Evolutionary conservation across 2,797 vertebrate genomes (phyloP).

Genomic region (Cichlasoma orientale): DNA sequence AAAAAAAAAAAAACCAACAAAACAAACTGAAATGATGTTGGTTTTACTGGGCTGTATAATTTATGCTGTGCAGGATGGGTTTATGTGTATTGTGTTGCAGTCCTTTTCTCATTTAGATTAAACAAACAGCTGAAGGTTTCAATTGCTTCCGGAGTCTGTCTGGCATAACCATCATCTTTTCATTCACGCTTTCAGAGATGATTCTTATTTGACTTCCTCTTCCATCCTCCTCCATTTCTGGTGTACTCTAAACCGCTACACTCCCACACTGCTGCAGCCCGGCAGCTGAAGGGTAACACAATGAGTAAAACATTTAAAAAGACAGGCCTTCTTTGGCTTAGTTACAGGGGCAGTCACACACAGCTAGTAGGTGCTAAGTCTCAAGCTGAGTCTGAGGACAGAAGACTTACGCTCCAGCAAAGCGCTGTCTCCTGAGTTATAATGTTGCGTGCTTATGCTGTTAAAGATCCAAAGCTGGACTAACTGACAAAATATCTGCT

Average conservation of each 20-base stretch:
- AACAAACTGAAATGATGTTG: slow-evolving; percentile 21
- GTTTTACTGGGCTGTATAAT: slow-evolving; percentile 34
- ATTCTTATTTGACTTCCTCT: slow-evolving; percentile 59
- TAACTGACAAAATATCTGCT: slow-evolving; percentile 53
- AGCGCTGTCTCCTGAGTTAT: slow-evolving; percentile 44
- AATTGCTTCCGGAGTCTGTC: slow-evolving; percentile 37
- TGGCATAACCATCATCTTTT: slow-evolving; percentile 44
- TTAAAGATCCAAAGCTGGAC: slow-evolving; percentile 40
- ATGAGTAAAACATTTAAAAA: slow-evolving; percentile 47
- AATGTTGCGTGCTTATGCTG: slow-evolving; percentile 28
- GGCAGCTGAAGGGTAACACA: slow-evolving; percentile 38
- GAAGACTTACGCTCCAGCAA: slow-evolving; percentile 37
- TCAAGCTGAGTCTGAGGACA: slow-evolving; percentile 37
- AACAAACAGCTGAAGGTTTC: slow-evolving; percentile 54
- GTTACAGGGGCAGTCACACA: slow-evolving; percentile 38
- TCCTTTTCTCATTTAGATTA: slow-evolving; percentile 26
- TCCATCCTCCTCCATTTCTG: slow-evolving; percentile 40
- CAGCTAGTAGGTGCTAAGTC: slow-evolving; percentile 41
- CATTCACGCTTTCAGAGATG: slow-evolving; percentile 52
- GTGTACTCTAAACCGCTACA: slow-evolving; percentile 50
- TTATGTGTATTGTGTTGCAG: slow-evolving; percentile 18
- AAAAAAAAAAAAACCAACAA: background rate
- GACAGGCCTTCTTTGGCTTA: slow-evolving; percentile 44
- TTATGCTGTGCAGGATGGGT: slow-evolving; percentile 30
- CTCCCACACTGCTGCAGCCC: slow-evolving; percentile 52